Evolutionary conservation across 2,888 invertebrate species (phyloP).

Genomic region (Reticulitermes lucifugus): DNA sequence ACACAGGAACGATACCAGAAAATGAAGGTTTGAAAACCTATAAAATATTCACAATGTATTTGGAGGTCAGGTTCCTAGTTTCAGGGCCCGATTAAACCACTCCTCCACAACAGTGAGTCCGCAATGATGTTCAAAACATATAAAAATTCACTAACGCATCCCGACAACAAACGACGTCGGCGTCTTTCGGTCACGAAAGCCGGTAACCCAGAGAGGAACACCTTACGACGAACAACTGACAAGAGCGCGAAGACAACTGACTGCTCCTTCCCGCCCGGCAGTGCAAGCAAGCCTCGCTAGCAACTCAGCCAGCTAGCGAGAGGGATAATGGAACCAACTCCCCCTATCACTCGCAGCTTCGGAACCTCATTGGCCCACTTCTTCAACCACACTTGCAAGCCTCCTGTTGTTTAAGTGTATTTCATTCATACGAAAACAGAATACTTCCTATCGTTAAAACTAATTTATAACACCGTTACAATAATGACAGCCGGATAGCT

Average conservation of each 20-base stretch:
- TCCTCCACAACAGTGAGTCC: too few species aligned
- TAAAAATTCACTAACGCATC: neutral
- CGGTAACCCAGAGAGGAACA: neutral
- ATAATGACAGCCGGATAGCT: too few species aligned
- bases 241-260: constrained; percentile 1
- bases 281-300: neutral
- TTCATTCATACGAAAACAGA: constrained; percentile 55
- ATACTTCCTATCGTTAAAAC: too few species aligned
- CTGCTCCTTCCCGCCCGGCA: neutral
- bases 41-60: too few species aligned
- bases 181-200: neutral
- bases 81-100: too few species aligned
- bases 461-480: too few species aligned
- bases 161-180: neutral
- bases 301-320: neutral
- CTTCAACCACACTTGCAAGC: neutral
- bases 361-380: constrained; percentile 31
- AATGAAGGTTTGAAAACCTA: too few species aligned
- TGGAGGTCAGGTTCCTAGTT: too few species aligned
- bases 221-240: neutral
- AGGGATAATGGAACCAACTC: constrained; percentile 2
- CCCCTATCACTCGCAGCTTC: constrained; percentile 34
- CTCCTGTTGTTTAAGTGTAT: neutral
- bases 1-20: too few species aligned
- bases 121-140: too few species aligned